Conservation (phyloP, 2,888 invertebrate genomes). For the Scaptomyza caliginosa region DNA sequence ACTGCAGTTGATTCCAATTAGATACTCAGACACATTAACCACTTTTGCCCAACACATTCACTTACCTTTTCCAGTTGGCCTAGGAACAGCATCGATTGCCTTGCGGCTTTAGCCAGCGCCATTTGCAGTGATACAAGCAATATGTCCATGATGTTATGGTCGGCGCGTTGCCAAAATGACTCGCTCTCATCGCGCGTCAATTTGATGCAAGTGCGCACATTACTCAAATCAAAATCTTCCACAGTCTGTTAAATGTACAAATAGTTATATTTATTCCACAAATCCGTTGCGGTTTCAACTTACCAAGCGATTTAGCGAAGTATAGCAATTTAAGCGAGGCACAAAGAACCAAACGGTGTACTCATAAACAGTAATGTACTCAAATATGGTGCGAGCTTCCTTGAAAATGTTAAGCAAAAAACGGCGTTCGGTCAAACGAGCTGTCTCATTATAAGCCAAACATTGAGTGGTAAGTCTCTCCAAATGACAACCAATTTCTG, state of each 20-base stretch:
- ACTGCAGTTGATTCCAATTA: slow-evolving; percentile 19
- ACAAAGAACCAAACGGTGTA: slow-evolving; percentile 69
- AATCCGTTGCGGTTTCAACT: not conserved
- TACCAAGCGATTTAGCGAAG: slow-evolving; percentile 31
- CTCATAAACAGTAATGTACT: slow-evolving; percentile 53
- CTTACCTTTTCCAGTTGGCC: slow-evolving; percentile 52
- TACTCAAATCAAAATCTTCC: slow-evolving; percentile 57
- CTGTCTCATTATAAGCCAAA: slow-evolving; percentile 34
- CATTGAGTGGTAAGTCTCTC: slow-evolving; percentile 32
- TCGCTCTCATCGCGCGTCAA: not conserved
- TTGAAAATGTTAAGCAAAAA: slow-evolving; percentile 50
- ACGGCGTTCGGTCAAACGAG: slow-evolving; percentile 35
- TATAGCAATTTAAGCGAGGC: slow-evolving; percentile 23
- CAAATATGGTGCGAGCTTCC: slow-evolving; percentile 56
- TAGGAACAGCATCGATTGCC: slow-evolving; percentile 55
- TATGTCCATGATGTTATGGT: slow-evolving; percentile 65
- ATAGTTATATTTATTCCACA: not conserved
- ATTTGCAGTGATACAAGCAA: slow-evolving; percentile 58
- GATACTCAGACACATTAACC: not conserved
- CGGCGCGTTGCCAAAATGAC: slow-evolving; percentile 25
- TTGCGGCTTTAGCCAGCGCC: slow-evolving; percentile 43
- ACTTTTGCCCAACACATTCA: too few species aligned
- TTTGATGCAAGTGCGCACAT: slow-evolving; percentile 54
- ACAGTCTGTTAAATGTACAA: slow-evolving; percentile 27
- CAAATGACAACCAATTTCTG: not conserved